Percentiles rank a stretch among this genome's conserved stretches.
Conservation (phyloP, 2,888 invertebrate genomes). For the Kryphioiulus occultus region DNA sequence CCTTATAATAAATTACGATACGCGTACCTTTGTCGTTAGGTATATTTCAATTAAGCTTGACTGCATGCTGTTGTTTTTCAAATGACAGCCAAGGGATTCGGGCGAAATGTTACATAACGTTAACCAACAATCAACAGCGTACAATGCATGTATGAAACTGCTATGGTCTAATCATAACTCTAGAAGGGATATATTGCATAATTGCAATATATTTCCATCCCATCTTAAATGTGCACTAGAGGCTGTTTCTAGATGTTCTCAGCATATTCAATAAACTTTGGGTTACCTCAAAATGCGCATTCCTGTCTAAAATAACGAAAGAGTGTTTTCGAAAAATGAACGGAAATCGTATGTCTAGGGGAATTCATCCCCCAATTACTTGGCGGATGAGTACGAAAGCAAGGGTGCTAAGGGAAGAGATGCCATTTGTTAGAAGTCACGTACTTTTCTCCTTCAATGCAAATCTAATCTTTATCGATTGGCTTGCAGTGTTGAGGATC, state of each 20-base stretch:
- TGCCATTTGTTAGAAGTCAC: slow-evolving; percentile 10
- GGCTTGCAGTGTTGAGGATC: not conserved
- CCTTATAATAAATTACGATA: not conserved
- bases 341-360: not conserved
- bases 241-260: not conserved
- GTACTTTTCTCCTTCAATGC: slow-evolving; percentile 18
- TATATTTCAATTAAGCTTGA: not conserved
- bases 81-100: not conserved
- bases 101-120: not conserved
- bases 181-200: not conserved
- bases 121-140: not conserved
- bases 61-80: not conserved
- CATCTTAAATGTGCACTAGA: not conserved
- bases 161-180: not conserved
- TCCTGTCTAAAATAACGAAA: not conserved
- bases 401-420: not conserved
- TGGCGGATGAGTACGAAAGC: not conserved
- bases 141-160: not conserved
- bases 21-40: not conserved
- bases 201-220: not conserved
- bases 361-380: slow-evolving; percentile 25
- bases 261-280: not conserved
- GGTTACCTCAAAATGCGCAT: not conserved
- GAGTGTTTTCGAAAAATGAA: not conserved
- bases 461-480: slow-evolving; percentile 33